Conservation (phyloP, 1,140 invertebrate species). For the Paraescarpia echinospica region DNA sequence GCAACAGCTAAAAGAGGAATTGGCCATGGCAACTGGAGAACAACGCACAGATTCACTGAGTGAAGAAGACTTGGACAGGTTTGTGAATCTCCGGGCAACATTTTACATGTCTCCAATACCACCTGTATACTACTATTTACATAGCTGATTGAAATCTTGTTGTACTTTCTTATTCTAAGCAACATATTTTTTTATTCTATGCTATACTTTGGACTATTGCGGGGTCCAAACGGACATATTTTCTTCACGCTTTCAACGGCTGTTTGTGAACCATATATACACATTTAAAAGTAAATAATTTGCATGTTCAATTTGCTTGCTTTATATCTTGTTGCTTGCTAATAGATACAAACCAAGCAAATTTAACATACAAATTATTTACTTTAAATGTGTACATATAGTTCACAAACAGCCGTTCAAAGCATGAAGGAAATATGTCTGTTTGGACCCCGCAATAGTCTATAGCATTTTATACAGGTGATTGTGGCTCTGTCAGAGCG, state of each 20-base stretch:
- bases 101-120: neutral
- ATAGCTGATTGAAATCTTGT: neutral
- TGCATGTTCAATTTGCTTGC: neutral
- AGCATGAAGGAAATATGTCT: too few relatives aligned
- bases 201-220: neutral
- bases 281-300: neutral
- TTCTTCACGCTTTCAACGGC: neutral
- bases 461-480: too few relatives aligned
- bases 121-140: neutral
- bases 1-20: constrained; percentile 49
- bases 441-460: too few relatives aligned
- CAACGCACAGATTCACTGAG: constrained; percentile 49
- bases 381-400: too few relatives aligned
- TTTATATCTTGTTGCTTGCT: neutral
- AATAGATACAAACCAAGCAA: too few relatives aligned
- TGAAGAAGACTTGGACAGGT: constrained; percentile 51
- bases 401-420: too few relatives aligned
- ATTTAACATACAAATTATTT: too few relatives aligned
- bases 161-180: neutral
- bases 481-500: constrained; percentile 68
- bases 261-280: neutral
- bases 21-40: constrained; percentile 53
- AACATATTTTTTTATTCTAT: constrained; percentile 25
- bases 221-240: neutral
- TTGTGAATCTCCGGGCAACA: neutral